Evolutionary conservation across 2,113 vertebrate genomes (phyloP).

Genomic region (Ageneiosus marmoratus): DNA sequence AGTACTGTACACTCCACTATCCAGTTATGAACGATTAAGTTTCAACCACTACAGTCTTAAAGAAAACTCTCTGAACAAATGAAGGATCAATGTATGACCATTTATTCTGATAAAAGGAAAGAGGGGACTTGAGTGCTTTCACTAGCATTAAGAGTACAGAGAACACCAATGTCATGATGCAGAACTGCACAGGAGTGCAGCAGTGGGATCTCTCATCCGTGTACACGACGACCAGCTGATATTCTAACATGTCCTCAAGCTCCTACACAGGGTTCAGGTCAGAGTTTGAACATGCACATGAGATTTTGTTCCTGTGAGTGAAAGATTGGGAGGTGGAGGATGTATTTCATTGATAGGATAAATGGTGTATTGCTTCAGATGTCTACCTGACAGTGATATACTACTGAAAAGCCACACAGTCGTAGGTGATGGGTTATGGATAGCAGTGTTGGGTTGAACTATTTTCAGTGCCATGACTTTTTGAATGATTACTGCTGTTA

Average conservation of each 20-base stretch:
- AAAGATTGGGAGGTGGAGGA: too few species aligned
- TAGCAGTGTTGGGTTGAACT: too few species aligned
- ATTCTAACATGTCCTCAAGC: background rate
- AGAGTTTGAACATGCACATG: background rate
- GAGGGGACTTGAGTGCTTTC: background rate
- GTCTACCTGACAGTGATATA: background rate
- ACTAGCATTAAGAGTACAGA: background rate
- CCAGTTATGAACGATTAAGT: too few species aligned
- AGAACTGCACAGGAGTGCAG: conserved; percentile 28
- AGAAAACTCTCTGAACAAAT: conserved; percentile 3
- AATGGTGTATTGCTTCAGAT: conserved; percentile 30
- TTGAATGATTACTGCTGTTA: background rate
- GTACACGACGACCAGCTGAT: conserved; percentile 10
- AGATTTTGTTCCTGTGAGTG: background rate
- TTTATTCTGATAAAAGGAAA: conserved; percentile 18
- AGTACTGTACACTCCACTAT: background rate
- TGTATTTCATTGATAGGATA: background rate
- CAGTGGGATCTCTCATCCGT: conserved; percentile 8
- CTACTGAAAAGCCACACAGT: background rate
- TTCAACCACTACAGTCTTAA: background rate
- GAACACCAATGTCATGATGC: conserved; percentile 12
- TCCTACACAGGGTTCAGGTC: conserved; percentile 9
- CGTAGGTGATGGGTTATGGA: background rate
- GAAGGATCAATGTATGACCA: background rate
- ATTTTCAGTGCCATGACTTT: background rate